phyloP scores from a whole-genome alignment of 2,113 vertebrate genomes.

The Maccullochella peelii region DNA sequence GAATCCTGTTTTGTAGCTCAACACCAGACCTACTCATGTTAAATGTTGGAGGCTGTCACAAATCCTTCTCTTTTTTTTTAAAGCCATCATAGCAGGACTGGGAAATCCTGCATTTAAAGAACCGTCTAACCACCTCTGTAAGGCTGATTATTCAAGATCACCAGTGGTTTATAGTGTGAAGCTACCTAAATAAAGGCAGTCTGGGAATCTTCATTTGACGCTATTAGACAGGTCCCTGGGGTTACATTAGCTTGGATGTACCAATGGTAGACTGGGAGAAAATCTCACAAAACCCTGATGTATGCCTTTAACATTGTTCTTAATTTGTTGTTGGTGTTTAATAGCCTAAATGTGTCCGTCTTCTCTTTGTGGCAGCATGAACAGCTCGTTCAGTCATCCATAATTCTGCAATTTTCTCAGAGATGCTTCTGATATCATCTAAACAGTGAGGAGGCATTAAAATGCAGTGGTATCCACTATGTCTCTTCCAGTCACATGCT shows the following conservation, averaged over 20 bases:
- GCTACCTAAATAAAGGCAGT: not conserved
- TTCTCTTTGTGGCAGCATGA: not conserved
- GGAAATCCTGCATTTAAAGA: not conserved
- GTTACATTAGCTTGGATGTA: not conserved
- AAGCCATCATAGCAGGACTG: not conserved
- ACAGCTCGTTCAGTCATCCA: slow-evolving; percentile 3
- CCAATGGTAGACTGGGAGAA: not conserved
- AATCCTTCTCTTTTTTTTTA: not conserved
- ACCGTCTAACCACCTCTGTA: not conserved
- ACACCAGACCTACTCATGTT: not conserved
- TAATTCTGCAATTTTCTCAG: not conserved
- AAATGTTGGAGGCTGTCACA: not conserved
- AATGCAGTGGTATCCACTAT: slow-evolving; percentile 42
- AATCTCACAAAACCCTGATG: not conserved
- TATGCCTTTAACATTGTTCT: not conserved
- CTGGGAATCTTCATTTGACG: slow-evolving; percentile 2
- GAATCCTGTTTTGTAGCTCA: not conserved
- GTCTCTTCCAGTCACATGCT: slow-evolving; percentile 55
- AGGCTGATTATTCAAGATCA: not conserved
- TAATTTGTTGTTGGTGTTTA: not conserved
- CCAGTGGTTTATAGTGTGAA: not conserved
- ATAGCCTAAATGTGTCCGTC: not conserved
- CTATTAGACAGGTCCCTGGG: slow-evolving; percentile 6
- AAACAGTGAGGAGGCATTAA: slow-evolving; percentile 38
- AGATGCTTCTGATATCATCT: slow-evolving; percentile 10